These are phyloP conservation scores for Boloria euphrosyne DNA, from an alignment of 2,888 invertebrate genomes.

Conservation along the genomic window DNA sequence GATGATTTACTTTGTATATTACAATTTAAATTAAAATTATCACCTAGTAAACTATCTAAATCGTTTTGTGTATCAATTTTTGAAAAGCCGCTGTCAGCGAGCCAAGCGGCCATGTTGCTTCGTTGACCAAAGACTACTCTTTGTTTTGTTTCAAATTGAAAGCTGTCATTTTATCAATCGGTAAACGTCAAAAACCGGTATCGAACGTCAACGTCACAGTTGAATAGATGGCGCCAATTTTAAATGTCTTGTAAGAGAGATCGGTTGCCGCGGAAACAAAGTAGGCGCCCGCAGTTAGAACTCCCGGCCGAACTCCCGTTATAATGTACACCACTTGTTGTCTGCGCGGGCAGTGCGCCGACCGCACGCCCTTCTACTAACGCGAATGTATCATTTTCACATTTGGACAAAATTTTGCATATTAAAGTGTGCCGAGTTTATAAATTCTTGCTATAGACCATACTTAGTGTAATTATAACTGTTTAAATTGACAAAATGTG, in stretches of 20 bases:
- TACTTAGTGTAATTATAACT: constrained; percentile 51
- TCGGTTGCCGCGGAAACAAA: constrained; percentile 52
- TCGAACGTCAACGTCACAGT: constrained; percentile 26
- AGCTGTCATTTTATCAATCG: constrained; percentile 27
- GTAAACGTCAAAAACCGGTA: constrained; percentile 36
- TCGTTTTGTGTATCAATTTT: constrained; percentile 49
- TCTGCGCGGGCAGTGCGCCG: constrained; percentile 79
- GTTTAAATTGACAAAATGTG: constrained; percentile 65
- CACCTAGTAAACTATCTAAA: constrained; percentile 41
- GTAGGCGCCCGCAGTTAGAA: constrained; percentile 57
- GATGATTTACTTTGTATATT: constrained; percentile 36
- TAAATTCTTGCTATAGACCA: constrained; percentile 44
- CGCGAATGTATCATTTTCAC: constrained; percentile 77
- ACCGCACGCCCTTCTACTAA: constrained; percentile 76
- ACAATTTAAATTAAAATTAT: constrained; percentile 37
- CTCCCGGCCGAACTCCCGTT: constrained; percentile 79
- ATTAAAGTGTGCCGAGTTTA: constrained; percentile 58
- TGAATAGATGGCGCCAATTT: constrained; percentile 64
- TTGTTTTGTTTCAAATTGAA: background rate
- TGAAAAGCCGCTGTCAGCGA: constrained; percentile 56
- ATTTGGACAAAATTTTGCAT: constrained; percentile 69
- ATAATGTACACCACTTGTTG: constrained; percentile 77
- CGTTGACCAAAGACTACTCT: constrained; percentile 23
- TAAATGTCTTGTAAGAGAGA: constrained; percentile 46
- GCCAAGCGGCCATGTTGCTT: constrained; percentile 74